Conservation (phyloP, 2,113 vertebrate species). For the Mellivora capensis region DNA sequence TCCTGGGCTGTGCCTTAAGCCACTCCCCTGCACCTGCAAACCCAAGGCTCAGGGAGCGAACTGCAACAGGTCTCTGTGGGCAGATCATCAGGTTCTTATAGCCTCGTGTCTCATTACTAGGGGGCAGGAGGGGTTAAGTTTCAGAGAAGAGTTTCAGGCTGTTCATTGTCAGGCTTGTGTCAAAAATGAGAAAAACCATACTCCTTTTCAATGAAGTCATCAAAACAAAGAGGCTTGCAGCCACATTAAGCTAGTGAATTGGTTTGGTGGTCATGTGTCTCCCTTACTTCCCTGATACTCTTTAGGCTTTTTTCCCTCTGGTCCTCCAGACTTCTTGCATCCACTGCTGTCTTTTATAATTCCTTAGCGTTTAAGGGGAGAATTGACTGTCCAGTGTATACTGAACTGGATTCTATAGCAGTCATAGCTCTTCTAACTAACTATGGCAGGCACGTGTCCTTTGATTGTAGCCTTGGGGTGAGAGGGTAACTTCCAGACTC, state of each 20-base stretch:
- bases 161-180: neutral
- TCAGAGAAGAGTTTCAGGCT: conserved; percentile 1
- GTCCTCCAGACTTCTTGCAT: neutral
- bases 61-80: neutral
- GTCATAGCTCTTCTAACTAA: neutral
- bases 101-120: neutral
- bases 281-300: neutral
- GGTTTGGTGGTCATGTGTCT: neutral
- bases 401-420: neutral
- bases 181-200: neutral
- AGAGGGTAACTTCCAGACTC: neutral
- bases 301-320: neutral
- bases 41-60: neutral
- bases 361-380: conserved; percentile 1
- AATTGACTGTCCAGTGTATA: neutral
- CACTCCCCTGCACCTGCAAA: neutral
- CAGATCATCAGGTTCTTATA: neutral
- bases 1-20: neutral
- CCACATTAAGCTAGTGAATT: neutral
- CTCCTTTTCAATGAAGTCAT: neutral
- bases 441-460: neutral
- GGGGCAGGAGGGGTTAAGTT: neutral
- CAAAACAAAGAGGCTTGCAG: neutral
- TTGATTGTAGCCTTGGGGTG: neutral
- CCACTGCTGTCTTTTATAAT: neutral